These are phyloP conservation scores for Epizoanthus illoricatus DNA, from an alignment of 92 coral and sea anemone species.

Conservation along the genomic window DNA sequence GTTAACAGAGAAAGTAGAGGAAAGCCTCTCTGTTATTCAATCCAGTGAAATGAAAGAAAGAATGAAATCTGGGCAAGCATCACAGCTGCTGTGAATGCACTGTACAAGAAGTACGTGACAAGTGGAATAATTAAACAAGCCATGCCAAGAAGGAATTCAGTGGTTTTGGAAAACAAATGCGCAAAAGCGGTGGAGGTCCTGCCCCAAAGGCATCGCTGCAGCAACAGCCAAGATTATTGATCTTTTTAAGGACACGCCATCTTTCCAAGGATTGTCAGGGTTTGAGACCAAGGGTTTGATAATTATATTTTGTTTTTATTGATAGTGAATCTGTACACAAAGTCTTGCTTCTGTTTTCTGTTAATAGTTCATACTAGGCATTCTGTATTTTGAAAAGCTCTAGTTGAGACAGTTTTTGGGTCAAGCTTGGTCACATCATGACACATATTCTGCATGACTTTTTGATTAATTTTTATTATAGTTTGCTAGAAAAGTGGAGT, in stretches of 20 bases:
- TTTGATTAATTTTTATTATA: no score
- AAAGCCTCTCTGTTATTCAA: constrained; percentile 13
- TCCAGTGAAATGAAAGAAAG: constrained; percentile 40
- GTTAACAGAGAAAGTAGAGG: constrained; percentile 23
- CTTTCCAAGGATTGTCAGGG: constrained; percentile 36
- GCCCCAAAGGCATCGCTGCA: constrained; percentile 38
- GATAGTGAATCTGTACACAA: no score
- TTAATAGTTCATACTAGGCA: no score
- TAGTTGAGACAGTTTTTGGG: no score
- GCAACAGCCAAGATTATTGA: constrained; percentile 39
- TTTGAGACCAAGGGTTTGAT: background rate
- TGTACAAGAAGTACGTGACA: constrained; percentile 45
- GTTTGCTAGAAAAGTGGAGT: no score
- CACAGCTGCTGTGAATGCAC: constrained; percentile 38
- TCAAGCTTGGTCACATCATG: no score
- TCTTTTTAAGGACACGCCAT: constrained; percentile 34
- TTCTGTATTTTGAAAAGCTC: no score
- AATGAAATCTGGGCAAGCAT: constrained; percentile 48
- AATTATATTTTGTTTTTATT: no score
- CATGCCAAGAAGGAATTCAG: constrained; percentile 43
- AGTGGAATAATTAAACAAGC: constrained; percentile 58
- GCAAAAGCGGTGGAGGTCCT: constrained; percentile 46
- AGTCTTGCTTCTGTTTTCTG: no score
- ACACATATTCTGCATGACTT: no score
- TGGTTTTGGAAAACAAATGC: constrained; percentile 1